Conservation (phyloP, 2,888 invertebrate genomes). For the Mimachlamys varia region DNA sequence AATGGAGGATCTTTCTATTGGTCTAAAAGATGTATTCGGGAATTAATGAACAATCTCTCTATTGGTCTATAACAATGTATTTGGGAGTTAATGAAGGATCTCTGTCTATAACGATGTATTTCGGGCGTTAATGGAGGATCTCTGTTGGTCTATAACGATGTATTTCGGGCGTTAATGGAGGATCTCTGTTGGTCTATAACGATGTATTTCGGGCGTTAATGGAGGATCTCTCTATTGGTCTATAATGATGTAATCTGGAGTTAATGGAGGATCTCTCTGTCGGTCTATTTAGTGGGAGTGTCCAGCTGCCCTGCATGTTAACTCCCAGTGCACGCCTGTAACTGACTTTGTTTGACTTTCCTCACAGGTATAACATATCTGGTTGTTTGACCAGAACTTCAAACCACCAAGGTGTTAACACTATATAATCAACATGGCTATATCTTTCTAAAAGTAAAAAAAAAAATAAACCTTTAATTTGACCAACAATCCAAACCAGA, state of each 20-base stretch:
- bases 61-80: background rate
- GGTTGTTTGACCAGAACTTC: background rate
- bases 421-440: background rate
- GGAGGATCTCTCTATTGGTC: background rate
- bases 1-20: background rate
- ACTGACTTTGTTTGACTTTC: slow-evolving; percentile 9
- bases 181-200: background rate
- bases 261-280: background rate
- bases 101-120: background rate
- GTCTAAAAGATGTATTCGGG: background rate
- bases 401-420: slow-evolving; percentile 1
- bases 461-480: background rate
- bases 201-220: too few relatives aligned
- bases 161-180: too few relatives aligned
- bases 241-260: background rate
- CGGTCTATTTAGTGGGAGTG: background rate
- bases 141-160: background rate
- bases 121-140: background rate
- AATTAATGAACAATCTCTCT: background rate
- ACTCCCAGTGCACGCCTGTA: slow-evolving; percentile 15
- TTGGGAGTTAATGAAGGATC: background rate
- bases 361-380: background rate
- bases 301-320: background rate
- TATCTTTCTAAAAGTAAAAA: background rate
- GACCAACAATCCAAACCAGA: background rate